These are phyloP conservation scores for Adrianichthys oophorus DNA, from an alignment of 2,797 vertebrate genomes.

Conservation along the genomic window DNA sequence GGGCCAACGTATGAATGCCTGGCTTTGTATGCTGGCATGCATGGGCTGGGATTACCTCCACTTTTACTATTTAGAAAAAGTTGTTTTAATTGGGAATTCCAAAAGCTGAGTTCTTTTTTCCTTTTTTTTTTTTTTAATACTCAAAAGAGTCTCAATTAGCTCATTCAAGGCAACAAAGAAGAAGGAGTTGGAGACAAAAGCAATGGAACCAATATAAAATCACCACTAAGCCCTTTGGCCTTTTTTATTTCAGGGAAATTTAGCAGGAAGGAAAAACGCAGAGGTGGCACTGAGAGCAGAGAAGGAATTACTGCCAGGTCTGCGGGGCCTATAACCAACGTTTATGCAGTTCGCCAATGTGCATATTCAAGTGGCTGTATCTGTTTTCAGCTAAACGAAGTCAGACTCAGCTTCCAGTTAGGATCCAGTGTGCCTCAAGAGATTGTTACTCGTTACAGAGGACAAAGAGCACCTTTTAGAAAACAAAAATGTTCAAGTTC, in stretches of 20 bases:
- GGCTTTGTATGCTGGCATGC: constrained; percentile 67
- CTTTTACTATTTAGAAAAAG: constrained; percentile 40
- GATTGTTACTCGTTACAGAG: constrained; percentile 33
- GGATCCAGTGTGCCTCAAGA: constrained; percentile 30
- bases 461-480: constrained; percentile 61
- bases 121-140: constrained; percentile 9
- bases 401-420: constrained; percentile 27
- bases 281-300: constrained; percentile 10
- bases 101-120: constrained; percentile 3
- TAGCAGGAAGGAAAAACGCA: constrained; percentile 36
- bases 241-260: constrained; percentile 16
- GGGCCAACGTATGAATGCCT: constrained; percentile 65
- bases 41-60: constrained; percentile 55
- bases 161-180: constrained; percentile 7
- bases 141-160: constrained; percentile 24
- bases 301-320: constrained; percentile 14
- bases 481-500: constrained; percentile 43
- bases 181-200: constrained; percentile 7
- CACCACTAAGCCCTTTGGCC: constrained; percentile 7
- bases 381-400: constrained; percentile 41
- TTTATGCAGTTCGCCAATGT: constrained; percentile 22
- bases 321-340: constrained; percentile 25
- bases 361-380: constrained; percentile 39
- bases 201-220: constrained; percentile 9
- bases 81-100: constrained; percentile 35